phyloP scores from a whole-genome alignment of 2,797 vertebrate genomes.

The Sebastiscus tertius region DNA sequence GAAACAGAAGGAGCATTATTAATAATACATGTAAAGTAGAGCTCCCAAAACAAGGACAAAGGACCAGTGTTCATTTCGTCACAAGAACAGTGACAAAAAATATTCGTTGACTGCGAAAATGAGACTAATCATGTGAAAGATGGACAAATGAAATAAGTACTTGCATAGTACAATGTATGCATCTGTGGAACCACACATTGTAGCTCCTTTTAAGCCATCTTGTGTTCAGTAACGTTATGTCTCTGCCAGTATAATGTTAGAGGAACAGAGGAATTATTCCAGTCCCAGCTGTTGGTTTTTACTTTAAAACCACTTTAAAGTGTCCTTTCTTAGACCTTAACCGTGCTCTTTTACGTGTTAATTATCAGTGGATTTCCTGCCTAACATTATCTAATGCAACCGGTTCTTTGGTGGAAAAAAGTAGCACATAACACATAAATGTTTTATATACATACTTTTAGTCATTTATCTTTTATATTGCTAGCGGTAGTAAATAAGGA shows the following conservation, averaged over 20 bases:
- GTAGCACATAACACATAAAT: not conserved
- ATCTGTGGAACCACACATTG: not conserved
- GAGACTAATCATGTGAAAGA: not conserved
- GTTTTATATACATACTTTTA: not conserved
- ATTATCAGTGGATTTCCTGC: not conserved
- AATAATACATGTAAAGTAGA: not conserved
- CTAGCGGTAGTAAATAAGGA: not conserved
- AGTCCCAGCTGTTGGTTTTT: not conserved
- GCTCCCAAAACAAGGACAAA: not conserved
- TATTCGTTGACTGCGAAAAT: not conserved
- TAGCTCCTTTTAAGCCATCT: not conserved
- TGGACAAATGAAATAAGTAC: not conserved
- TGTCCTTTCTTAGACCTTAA: not conserved
- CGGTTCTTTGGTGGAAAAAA: not conserved
- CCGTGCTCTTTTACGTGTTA: not conserved
- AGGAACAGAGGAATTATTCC: not conserved
- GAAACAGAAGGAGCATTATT: not conserved
- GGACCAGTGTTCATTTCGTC: not conserved
- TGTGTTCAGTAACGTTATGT: no score
- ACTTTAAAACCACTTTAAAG: not conserved
- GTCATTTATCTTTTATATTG: not conserved
- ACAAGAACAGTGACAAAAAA: not conserved
- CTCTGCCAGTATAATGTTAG: not conserved
- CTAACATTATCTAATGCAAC: not conserved
- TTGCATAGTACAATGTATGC: not conserved